A percentile compares a stretch with the other conserved stretches of the same genome.
Conservation (phyloP, 1,140 invertebrate species). For the Dolichoris vasculosae region DNA sequence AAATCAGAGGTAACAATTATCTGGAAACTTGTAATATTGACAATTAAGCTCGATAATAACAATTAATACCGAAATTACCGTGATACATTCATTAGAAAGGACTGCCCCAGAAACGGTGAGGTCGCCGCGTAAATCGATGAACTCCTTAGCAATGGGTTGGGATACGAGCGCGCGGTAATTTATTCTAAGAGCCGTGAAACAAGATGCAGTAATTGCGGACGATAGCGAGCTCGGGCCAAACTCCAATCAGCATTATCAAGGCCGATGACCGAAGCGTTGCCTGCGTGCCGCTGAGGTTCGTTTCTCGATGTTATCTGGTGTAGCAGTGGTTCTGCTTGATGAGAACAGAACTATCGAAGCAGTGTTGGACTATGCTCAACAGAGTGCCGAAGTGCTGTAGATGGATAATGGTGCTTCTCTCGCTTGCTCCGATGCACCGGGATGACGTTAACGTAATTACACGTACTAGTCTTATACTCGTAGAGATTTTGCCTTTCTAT, state of each 20-base stretch:
- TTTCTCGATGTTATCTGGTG: neutral
- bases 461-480: slow-evolving; percentile 42
- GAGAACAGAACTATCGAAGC: slow-evolving; percentile 8
- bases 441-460: slow-evolving; percentile 67
- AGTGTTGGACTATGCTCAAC: neutral
- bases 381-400: slow-evolving; percentile 23
- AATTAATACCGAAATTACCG: neutral
- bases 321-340: neutral
- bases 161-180: neutral
- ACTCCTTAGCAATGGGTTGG: neutral
- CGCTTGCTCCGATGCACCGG: slow-evolving; percentile 52
- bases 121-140: neutral
- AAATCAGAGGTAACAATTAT: too few species aligned
- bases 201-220: slow-evolving; percentile 53
- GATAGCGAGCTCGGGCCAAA: slow-evolving; percentile 58
- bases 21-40: too few species aligned
- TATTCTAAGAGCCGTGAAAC: slow-evolving; percentile 52
- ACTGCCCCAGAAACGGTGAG: neutral
- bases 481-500: slow-evolving; percentile 9
- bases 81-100: neutral
- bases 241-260: slow-evolving; percentile 71
- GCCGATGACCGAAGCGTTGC: slow-evolving; percentile 53
- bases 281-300: neutral
- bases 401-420: slow-evolving; percentile 63
- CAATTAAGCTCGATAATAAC: neutral